Base-by-base conservation (phyloP, 2,888 invertebrate species). In the Ornithoptera alexandrae region DNA sequence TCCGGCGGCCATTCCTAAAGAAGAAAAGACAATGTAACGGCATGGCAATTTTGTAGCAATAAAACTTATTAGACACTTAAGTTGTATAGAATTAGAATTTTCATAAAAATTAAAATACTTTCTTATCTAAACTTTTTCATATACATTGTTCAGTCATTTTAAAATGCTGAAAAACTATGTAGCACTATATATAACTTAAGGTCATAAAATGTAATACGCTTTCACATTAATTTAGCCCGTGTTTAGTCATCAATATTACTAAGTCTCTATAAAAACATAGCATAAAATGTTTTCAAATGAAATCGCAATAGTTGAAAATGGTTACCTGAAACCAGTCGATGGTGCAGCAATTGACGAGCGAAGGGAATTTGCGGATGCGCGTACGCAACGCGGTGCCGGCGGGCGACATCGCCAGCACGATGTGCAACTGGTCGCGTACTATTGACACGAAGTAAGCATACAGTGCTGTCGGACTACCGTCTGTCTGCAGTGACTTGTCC, bases 311-410 rank as follows among this genome's bases (percentile, higher is more conserved):
- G 5, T 50, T 18, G 17, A 50, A 8, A 36, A 20, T 22, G 46
- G 7, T 62, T 42, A 94, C 94, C 93, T 97, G 97, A 86, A 98
- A 97, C 98, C 98, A 98, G 85, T 98, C 98, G 73, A 98, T 98
- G 1, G 98, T 98, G 82, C 98, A 98, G 84, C 98, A 98, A 84
- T 98, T 98, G 71, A 98, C 97, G 30, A 98, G 94, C 0, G 98
- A 95, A 0, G 98, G 98, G 84, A 98, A 98, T 85, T 97, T 98
- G 68, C 98, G 93, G 46, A 98, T 95, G 68, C 97, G 94, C 76
- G 95, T 95, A 64, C 97, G 93, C 81, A 98, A 95, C 8, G 96
- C 95, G 59, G 97, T 97, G 6, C 98, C 98, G 74, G 97, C 98
- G 0, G 96, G 98, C 20, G 97, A 97, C 97, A 98, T 97, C 1